phyloP scores from a whole-genome alignment of 1,140 invertebrate species.

The Lordiphosa mommai region DNA sequence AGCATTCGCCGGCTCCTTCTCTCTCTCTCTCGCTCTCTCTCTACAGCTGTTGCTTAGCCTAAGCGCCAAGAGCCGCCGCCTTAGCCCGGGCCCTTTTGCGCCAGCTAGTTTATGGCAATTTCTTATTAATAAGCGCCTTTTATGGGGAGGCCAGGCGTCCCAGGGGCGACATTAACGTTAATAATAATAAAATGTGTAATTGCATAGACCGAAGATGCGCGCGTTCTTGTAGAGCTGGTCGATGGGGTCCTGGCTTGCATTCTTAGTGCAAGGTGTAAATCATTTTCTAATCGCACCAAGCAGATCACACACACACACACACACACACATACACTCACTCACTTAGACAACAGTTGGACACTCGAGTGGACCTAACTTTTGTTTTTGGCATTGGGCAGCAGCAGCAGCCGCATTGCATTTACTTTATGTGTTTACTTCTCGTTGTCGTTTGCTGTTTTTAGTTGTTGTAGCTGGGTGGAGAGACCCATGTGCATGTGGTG shows the following conservation, averaged over 20 bases:
- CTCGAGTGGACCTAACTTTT: constrained; percentile 43
- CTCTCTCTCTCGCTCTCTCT: neutral
- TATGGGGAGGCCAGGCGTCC: constrained; percentile 54
- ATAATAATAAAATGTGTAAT: constrained; percentile 74
- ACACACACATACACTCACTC: neutral
- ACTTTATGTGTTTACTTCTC: constrained; percentile 14
- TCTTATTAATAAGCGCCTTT: constrained; percentile 71
- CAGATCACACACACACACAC: constrained; percentile 48
- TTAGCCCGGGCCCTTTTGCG: neutral
- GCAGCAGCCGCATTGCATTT: constrained; percentile 29
- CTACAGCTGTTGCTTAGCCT: constrained; percentile 42
- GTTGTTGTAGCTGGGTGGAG: neutral
- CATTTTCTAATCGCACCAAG: constrained; percentile 65
- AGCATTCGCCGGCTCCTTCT: constrained; percentile 33
- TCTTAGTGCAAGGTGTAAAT: constrained; percentile 50
- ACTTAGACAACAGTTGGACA: constrained; percentile 9
- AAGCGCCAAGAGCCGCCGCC: constrained; percentile 26
- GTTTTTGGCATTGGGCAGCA: constrained; percentile 27
- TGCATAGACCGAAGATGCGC: constrained; percentile 43
- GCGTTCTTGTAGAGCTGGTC: neutral
- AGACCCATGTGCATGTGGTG: constrained; percentile 22
- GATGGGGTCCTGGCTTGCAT: constrained; percentile 4
- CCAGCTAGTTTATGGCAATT: constrained; percentile 61
- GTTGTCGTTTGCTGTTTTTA: neutral
- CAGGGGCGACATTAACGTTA: constrained; percentile 71